A percentile compares a stretch with the other conserved stretches of the same genome.
Evolutionary conservation across 2,113 vertebrate species (phyloP).

Genomic region (Gopherus flavomarginatus): DNA sequence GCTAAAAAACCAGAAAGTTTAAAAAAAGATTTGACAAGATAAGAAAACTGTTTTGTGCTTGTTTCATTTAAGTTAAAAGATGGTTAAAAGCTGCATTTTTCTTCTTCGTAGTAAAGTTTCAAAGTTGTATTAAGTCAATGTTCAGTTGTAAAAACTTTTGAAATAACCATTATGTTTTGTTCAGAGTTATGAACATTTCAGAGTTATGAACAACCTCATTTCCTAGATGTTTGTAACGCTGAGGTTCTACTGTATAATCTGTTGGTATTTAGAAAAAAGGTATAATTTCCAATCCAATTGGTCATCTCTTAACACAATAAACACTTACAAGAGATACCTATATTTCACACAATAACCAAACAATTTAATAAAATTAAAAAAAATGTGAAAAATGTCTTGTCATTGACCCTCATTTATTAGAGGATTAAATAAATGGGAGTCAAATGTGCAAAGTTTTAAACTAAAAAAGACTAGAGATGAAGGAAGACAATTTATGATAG

Average conservation of each 20-base stretch:
- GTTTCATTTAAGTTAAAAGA: no score
- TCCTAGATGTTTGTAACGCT: no score
- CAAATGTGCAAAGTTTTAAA: rapidly evolving
- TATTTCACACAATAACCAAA: background rate
- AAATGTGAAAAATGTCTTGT: rapidly evolving
- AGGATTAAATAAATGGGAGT: rapidly evolving
- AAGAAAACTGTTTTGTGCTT: no score
- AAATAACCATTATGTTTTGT: no score
- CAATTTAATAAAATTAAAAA: rapidly evolving
- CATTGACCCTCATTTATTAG: rapidly evolving
- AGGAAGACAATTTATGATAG: background rate
- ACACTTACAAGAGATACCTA: rapidly evolving
- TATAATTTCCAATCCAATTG: background rate
- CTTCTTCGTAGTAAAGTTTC: no score
- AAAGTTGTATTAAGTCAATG: no score
- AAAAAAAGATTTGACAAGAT: no score
- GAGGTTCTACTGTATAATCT: background rate
- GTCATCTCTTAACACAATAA: background rate
- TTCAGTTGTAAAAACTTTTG: no score
- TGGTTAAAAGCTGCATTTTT: no score
- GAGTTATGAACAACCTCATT: no score
- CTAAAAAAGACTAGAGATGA: background rate
- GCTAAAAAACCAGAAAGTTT: no score
- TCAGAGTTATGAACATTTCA: no score
- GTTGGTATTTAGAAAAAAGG: background rate